A percentile compares a stretch with the other conserved stretches of the same genome.
Conservation (phyloP, 2,797 vertebrate species). For the Schizothorax lantsangensis region DNA sequence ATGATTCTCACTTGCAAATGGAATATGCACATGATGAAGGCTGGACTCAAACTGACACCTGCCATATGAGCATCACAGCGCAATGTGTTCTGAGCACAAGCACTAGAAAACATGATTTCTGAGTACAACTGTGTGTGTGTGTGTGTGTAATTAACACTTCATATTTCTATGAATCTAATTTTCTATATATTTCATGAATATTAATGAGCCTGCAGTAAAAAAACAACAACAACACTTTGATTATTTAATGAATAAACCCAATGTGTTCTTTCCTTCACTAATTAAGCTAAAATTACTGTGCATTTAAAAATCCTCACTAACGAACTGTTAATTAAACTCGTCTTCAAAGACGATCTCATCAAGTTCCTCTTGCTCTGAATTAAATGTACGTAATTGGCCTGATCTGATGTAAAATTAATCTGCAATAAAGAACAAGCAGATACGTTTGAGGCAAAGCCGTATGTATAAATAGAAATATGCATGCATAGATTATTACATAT, state of each 20-base stretch:
- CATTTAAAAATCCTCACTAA: constrained; percentile 51
- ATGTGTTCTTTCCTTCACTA: constrained; percentile 40
- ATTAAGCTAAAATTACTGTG: constrained; percentile 57
- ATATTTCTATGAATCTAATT: constrained; percentile 11
- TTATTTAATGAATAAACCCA: constrained; percentile 53
- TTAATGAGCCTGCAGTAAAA: constrained; percentile 35
- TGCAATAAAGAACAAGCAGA: constrained; percentile 9
- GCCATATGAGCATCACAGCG: not conserved
- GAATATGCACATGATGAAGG: not conserved
- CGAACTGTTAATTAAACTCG: constrained; percentile 49
- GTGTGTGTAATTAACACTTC: not conserved
- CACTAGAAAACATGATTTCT: not conserved
- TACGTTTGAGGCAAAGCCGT: not conserved
- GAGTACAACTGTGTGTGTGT: not conserved
- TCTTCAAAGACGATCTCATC: constrained; percentile 61
- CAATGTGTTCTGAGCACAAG: not conserved
- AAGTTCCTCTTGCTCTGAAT: constrained; percentile 28
- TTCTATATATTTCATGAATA: constrained; percentile 22
- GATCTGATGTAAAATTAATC: constrained; percentile 31
- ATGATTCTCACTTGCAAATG: not conserved
- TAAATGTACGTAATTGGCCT: constrained; percentile 52
- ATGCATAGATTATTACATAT: not conserved
- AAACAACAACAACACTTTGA: constrained; percentile 25
- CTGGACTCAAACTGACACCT: not conserved
- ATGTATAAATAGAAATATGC: not conserved